phyloP scores from a whole-genome alignment of 1,140 invertebrate genomes.

The Dreissena rostriformis region DNA sequence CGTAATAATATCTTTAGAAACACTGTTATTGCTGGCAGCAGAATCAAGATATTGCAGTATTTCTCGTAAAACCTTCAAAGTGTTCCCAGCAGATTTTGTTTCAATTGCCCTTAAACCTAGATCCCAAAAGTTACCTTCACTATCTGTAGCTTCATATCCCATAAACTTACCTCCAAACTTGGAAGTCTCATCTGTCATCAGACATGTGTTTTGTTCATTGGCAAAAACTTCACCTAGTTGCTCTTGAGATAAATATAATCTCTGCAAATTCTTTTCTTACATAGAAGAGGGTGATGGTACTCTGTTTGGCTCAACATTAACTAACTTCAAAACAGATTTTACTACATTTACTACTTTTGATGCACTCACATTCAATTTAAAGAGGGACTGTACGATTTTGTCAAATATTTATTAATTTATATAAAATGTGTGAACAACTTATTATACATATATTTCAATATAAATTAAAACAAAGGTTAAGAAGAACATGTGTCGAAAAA shows the following conservation, averaged over 20 bases:
- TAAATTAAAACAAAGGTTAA: too few relatives aligned
- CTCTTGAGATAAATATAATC: not conserved
- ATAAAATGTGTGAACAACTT: too few relatives aligned
- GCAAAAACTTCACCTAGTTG: constrained; percentile 39
- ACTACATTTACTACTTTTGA: constrained; percentile 22
- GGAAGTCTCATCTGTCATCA: constrained; percentile 33
- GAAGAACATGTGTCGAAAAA: too few relatives aligned
- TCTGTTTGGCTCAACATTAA: constrained; percentile 2
- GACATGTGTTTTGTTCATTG: constrained; percentile 15
- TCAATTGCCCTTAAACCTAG: not conserved
- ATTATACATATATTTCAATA: too few relatives aligned
- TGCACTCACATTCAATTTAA: constrained; percentile 44
- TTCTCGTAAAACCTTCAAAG: not conserved
- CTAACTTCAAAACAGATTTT: constrained; percentile 41
- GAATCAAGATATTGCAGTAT: constrained; percentile 12
- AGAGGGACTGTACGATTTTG: too few relatives aligned
- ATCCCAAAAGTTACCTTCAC: constrained; percentile 9
- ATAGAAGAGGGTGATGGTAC: not conserved
- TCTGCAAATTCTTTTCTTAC: not conserved
- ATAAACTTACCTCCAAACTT: constrained; percentile 41
- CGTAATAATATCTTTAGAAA: constrained; percentile 10
- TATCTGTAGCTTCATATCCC: constrained; percentile 34
- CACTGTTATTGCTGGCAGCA: not conserved
- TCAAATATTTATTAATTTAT: too few relatives aligned
- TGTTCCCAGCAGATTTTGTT: constrained; percentile 22